Base-by-base conservation (phyloP, 1,140 invertebrate species). In the Drosophila baimaii region DNA sequence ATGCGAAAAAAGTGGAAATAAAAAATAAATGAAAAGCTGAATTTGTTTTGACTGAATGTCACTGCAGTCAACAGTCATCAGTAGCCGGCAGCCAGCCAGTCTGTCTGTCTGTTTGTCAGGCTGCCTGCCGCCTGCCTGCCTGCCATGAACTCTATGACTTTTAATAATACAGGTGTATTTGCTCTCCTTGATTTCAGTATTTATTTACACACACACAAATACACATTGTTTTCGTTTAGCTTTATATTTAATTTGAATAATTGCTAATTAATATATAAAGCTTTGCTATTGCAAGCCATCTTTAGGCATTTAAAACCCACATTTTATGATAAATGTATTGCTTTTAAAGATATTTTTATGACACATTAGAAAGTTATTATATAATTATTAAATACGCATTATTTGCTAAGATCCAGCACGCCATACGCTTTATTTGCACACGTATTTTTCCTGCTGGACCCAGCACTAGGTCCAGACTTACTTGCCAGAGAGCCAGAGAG, bases 41-140 rank as follows among this genome's bases (percentile, higher is more conserved):
- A 79, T 74, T 74, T 81, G 55, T 77, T 81, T 81, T 68, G 79
- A 81, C 62, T 81, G 68, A 81, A 81, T 81, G 73, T 78, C 79
- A 77, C 72, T 82, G 62, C 49, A 78, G 68, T 62, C 58, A 71
- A 49, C 70, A 74, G 52, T 58, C 63, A 35, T 62, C 59, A 23
- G 54, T 29, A 68, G 62, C 49, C 44, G 51, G 39, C 61, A 43
- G 56, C 39, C 39, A 61, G 37, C 29, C 46, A 41, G n/a, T 44
- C 35, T 37, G 35, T 25, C 39, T 44, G 37, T 33, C 19, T 33
- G 25, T 47, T n/a, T 27, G 35, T 64, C 41, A 31, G 23, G 17
- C 25, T 51, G 69, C 51, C 39, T 59, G 31, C 41, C 31, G 23
- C 17, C 25, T 51, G 69, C 51, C 39, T 59, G 31, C 25, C 61